Evolutionary conservation across 2,113 vertebrate genomes (phyloP).

Genomic region (Coregonus clupeaformis): DNA sequence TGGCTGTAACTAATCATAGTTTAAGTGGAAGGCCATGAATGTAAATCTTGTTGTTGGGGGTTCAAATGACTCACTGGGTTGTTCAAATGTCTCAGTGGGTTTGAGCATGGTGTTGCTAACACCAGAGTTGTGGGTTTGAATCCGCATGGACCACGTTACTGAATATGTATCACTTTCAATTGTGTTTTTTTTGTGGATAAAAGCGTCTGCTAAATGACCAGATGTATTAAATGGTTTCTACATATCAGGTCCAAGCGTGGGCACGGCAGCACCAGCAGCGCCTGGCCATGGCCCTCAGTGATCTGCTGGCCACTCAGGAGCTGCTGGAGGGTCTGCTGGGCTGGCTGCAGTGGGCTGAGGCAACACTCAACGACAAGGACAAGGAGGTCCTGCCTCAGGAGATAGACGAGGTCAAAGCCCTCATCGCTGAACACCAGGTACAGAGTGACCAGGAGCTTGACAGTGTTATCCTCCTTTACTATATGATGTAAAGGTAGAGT

Average conservation of each 20-base stretch:
- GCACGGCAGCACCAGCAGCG: constrained; percentile 93
- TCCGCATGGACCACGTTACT: background rate
- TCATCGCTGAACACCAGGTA: constrained; percentile 97
- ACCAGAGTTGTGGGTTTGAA: too few relatives aligned
- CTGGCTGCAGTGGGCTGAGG: constrained; percentile 96
- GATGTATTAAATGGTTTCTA: constrained; percentile 1
- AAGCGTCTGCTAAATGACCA: too few relatives aligned
- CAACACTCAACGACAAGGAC: constrained; percentile 88
- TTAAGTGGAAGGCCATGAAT: background rate
- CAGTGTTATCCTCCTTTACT: background rate
- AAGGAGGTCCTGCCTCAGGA: constrained; percentile 90
- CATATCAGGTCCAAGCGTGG: constrained; percentile 89
- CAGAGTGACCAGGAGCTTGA: background rate
- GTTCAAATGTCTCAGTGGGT: too few relatives aligned
- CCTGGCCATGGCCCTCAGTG: constrained; percentile 84
- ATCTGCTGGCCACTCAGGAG: constrained; percentile 86
- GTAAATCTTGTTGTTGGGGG: background rate
- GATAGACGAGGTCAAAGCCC: constrained; percentile 90
- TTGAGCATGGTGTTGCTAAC: background rate
- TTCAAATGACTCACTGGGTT: too few relatives aligned
- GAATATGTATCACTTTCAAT: too few relatives aligned
- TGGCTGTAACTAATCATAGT: background rate
- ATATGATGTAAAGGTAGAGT: background rate
- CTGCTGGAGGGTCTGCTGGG: constrained; percentile 88
- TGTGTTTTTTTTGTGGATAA: too few relatives aligned